Evolutionary conservation across 1,140 invertebrate genomes (phyloP).

Genomic region (Adelges cooleyi): DNA sequence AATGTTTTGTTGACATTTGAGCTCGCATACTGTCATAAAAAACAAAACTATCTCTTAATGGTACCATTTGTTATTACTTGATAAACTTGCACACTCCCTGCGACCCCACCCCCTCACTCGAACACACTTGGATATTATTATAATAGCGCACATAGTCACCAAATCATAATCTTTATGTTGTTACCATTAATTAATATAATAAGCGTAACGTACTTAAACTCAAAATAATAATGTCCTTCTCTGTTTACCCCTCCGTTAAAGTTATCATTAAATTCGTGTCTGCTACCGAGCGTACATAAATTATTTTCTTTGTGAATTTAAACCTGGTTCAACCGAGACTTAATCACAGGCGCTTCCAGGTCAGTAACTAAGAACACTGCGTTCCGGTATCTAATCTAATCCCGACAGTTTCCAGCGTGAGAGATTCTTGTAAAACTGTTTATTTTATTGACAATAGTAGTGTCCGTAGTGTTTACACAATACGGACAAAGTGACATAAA

Average conservation of each 20-base stretch:
- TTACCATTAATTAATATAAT: too few relatives aligned
- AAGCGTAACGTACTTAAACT: too few relatives aligned
- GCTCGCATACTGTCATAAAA: constrained; percentile 7
- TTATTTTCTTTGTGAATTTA: constrained; percentile 20
- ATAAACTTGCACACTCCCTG: too few relatives aligned
- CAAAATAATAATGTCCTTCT: too few relatives aligned
- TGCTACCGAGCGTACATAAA: constrained; percentile 10
- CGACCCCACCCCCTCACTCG: too few relatives aligned
- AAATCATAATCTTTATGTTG: too few relatives aligned
- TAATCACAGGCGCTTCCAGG: constrained; percentile 21
- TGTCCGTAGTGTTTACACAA: constrained; percentile 14
- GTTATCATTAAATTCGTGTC: constrained; percentile 14
- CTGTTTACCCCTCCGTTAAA: background rate
- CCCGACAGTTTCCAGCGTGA: constrained; percentile 5
- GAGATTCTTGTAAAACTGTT: constrained; percentile 20
- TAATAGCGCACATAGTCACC: too few relatives aligned
- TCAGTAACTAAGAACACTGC: constrained; percentile 18
- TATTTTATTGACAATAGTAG: constrained; percentile 17
- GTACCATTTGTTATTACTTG: too few relatives aligned
- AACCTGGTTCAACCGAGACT: constrained; percentile 5
- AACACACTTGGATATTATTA: too few relatives aligned
- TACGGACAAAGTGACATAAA: background rate
- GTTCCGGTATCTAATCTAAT: constrained; percentile 12
- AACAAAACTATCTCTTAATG: constrained; percentile 9
- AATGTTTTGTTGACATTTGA: constrained; percentile 25